Conservation (phyloP, 1,140 invertebrate genomes). For the Pantala flavescens region DNA sequence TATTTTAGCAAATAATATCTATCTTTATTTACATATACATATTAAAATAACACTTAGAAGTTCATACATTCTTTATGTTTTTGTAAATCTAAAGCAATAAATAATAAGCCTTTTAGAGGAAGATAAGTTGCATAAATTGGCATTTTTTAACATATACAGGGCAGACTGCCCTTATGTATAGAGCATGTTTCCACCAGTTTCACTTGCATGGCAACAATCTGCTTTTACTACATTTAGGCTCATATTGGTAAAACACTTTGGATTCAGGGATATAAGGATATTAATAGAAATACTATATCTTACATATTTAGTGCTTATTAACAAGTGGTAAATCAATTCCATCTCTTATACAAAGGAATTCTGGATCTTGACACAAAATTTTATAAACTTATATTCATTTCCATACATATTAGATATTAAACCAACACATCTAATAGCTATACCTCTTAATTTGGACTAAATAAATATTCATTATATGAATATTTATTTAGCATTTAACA, state of each 20-base stretch:
- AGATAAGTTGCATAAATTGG: background rate
- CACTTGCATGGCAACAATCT: background rate
- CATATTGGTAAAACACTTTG: background rate
- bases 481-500: too few relatives aligned
- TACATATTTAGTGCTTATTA: background rate
- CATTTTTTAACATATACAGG: background rate
- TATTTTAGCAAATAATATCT: background rate
- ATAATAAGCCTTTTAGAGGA: background rate
- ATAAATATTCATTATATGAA: background rate
- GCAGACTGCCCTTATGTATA: background rate
- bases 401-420: background rate
- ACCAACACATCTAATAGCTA: background rate
- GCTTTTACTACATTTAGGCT: background rate
- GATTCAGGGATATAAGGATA: background rate
- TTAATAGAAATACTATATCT: background rate
- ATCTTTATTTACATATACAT: conserved; percentile 7
- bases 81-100: conserved; percentile 4
- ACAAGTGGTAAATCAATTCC: background rate
- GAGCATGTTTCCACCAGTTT: background rate
- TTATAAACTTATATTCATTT: background rate
- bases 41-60: conserved; percentile 8
- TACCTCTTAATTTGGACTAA: background rate
- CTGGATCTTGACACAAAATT: background rate
- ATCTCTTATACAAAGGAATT: background rate
- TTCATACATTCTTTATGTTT: background rate